These are phyloP conservation scores for Microchrysa polita DNA, from an alignment of 2,888 invertebrate species.

Conservation along the genomic window DNA sequence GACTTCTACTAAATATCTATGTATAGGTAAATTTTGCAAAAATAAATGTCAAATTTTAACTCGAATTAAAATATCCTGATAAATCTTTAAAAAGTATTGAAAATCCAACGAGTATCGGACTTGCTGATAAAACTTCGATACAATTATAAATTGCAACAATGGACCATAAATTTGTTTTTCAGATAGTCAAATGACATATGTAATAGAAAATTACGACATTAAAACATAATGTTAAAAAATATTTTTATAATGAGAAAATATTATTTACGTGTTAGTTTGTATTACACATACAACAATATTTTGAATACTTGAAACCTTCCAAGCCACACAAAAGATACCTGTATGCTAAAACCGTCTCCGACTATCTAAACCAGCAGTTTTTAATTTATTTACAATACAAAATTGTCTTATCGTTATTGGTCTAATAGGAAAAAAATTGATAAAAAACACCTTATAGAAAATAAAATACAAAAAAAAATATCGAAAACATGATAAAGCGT, in stretches of 20 bases:
- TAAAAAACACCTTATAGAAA: not conserved
- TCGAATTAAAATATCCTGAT: not conserved
- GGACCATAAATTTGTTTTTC: conserved; percentile 24
- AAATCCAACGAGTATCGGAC: not conserved
- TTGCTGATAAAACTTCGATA: not conserved
- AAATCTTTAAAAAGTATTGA: not conserved
- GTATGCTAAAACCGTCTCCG: too few relatives aligned
- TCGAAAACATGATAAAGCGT: not conserved
- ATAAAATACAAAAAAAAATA: too few relatives aligned
- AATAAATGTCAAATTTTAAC: conserved; percentile 1
- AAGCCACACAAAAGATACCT: too few relatives aligned
- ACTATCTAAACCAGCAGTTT: too few relatives aligned
- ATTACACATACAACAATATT: too few relatives aligned
- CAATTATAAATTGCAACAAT: not conserved
- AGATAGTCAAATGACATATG: conserved; percentile 7
- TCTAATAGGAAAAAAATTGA: not conserved
- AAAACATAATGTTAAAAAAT: not conserved
- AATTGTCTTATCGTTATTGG: too few relatives aligned
- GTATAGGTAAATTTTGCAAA: not conserved
- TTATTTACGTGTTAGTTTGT: conserved; percentile 2
- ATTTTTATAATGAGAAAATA: conserved; percentile 27
- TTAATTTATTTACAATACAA: too few relatives aligned
- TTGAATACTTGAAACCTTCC: too few relatives aligned
- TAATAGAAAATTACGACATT: too few relatives aligned
- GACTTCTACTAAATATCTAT: not conserved